These are phyloP conservation scores for Hassar affinis DNA, from an alignment of 2,113 vertebrate species.

Conservation along the genomic window DNA sequence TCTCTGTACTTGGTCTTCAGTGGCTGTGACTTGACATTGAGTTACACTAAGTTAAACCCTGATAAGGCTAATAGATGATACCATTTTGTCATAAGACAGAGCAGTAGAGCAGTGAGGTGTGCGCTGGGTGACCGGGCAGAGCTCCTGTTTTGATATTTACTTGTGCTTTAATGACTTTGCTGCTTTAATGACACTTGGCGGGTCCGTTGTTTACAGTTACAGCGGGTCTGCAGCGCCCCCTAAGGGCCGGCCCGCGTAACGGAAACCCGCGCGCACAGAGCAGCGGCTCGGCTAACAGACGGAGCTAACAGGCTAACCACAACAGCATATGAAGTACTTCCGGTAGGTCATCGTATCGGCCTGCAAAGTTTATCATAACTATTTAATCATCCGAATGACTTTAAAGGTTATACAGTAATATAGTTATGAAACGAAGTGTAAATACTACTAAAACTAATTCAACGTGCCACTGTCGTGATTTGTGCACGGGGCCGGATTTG, in stretches of 20 bases:
- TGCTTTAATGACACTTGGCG: background rate
- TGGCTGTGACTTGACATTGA: no score
- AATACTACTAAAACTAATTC: conserved; percentile 8
- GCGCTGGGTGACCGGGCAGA: background rate
- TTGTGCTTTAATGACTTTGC: background rate
- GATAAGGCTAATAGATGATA: no score
- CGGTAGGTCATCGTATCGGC: conserved; percentile 72
- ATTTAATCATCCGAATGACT: background rate
- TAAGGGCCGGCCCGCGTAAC: background rate
- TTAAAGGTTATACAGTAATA: background rate
- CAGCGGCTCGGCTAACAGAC: conserved; percentile 30
- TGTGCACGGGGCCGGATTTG: background rate
- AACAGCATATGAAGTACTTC: conserved; percentile 71
- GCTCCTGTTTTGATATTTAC: background rate
- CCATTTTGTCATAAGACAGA: no score
- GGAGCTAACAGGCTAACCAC: conserved; percentile 49
- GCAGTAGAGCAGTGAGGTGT: no score
- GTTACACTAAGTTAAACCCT: no score
- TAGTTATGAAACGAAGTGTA: background rate
- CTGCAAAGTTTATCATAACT: conserved; percentile 45
- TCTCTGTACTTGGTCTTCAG: no score
- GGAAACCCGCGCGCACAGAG: conserved; percentile 1
- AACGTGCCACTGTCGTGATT: conserved; percentile 32
- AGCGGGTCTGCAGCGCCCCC: conserved; percentile 1
- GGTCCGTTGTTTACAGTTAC: background rate